Evolutionary conservation across 2,797 vertebrate genomes (phyloP).

Genomic region (Discoglossus pictus): DNA sequence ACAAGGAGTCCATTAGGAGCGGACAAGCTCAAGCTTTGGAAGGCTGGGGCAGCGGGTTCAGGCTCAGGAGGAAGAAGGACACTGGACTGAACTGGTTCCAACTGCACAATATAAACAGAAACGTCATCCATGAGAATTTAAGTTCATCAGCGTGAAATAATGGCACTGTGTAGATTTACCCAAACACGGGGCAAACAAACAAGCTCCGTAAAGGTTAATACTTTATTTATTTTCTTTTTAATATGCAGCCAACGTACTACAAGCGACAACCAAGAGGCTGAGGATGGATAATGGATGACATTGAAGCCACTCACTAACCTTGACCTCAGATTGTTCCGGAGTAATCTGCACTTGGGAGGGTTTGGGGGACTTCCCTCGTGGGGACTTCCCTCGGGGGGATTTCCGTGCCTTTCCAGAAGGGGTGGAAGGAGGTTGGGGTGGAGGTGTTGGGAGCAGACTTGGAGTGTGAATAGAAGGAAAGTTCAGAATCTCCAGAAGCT

Average conservation of each 20-base stretch:
- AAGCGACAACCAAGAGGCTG: too few species aligned
- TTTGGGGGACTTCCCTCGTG: conserved; percentile 55
- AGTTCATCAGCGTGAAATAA: too few species aligned
- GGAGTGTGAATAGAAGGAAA: conserved; percentile 65
- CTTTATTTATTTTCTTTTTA: too few species aligned
- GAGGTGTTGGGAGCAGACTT: conserved; percentile 52
- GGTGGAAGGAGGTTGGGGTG: conserved; percentile 41
- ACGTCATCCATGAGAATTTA: too few species aligned
- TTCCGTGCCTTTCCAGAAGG: conserved; percentile 52
- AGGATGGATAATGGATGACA: neutral
- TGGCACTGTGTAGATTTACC: too few species aligned
- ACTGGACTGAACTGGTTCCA: conserved; percentile 51
- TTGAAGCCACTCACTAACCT: conserved; percentile 54
- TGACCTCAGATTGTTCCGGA: conserved; percentile 61
- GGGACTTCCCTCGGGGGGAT: conserved; percentile 39
- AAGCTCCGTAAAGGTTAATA: too few species aligned
- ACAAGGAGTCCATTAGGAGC: conserved; percentile 82
- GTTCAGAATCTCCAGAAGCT: conserved; percentile 63
- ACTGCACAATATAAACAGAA: conserved; percentile 55
- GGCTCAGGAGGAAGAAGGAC: conserved; percentile 40
- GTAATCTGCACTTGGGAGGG: conserved; percentile 55
- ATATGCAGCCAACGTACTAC: too few species aligned
- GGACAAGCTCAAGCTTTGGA: conserved; percentile 76
- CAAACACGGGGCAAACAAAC: too few species aligned
- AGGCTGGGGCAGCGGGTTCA: conserved; percentile 49